Base-by-base conservation (phyloP, 2,888 invertebrate species). In the Mythimna lalbum region DNA sequence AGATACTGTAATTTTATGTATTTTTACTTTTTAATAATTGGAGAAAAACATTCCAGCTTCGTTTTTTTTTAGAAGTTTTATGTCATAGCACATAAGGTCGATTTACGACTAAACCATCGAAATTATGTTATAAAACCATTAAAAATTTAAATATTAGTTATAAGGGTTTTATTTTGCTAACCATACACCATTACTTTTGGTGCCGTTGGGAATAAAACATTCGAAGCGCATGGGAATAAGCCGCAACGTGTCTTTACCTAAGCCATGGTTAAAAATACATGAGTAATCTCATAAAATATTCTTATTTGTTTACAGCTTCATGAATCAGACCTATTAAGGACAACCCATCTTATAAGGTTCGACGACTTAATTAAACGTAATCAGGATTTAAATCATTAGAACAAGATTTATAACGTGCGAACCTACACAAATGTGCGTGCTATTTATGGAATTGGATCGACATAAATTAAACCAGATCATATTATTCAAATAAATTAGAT, bases 331-430 rank as follows among this genome's bases (percentile, higher is more conserved):
- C 27, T 43, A 14, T 21, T 47, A 77, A 53, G 12, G 23, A n/a
- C n/a, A 31, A 61, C 21, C 36, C 21, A 10, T 63, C 65, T 21
- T 23, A 76, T 60, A 63, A 23, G 55, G 65, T 36, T 52, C 53
- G 55, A 36, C 50, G n/a, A 47, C 39, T 71, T 56, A 59, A 81
- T 63, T 71, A 71, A 61, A n/a, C 12, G 4, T 31, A 56, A 78
- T 62, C 56, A 62, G 49, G 12, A 64, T 61, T 64, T 10, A 56
- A 65, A 2, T 14, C 31, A 56, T 72, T 27, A 50, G 1, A 49
- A 55, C 14, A 52, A 56, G 47, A 76, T 77, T 69, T 53, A 76
- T 64, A 33, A 69, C 63, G 71, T 81, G 81, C 52, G 27, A 76
- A 61, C 57, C 23, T 33, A 80, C 56, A 27, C 10, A 33, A 61